A percentile compares a stretch with the other conserved stretches of the same genome.
Conservation (phyloP, 2,113 vertebrate species). For the Lanius ludovicianus region DNA sequence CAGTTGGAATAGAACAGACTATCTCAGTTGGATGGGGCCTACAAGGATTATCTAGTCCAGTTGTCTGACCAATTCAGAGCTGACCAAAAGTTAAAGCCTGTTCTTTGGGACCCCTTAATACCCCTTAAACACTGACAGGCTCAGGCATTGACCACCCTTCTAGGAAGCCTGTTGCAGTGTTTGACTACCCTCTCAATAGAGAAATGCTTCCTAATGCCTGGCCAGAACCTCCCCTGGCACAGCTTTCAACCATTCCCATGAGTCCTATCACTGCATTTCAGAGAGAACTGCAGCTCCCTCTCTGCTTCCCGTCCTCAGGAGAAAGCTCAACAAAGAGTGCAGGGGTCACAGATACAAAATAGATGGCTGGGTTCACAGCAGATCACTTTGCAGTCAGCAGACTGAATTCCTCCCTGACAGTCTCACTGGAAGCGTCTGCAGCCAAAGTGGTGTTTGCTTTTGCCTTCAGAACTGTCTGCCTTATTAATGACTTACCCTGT, state of each 20-base stretch:
- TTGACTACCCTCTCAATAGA: background rate
- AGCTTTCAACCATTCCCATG: background rate
- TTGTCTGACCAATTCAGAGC: background rate
- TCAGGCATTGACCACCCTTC: background rate
- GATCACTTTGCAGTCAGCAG: background rate
- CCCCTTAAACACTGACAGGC: background rate
- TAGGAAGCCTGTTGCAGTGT: background rate
- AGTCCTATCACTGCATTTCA: background rate
- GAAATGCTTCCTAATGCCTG: background rate
- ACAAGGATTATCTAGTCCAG: background rate
- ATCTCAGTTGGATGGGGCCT: background rate
- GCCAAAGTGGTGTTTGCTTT: background rate
- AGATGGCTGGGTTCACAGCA: background rate
- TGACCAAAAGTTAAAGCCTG: background rate
- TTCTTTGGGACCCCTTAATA: background rate
- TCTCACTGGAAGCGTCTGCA: background rate
- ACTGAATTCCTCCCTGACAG: background rate
- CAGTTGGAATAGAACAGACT: background rate
- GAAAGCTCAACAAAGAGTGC: background rate
- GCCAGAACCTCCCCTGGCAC: background rate
- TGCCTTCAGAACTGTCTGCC: background rate
- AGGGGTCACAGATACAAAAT: background rate
- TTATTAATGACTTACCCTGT: slow-evolving; percentile 3
- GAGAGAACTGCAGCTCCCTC: background rate
- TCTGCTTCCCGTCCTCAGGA: background rate